Base-by-base conservation (phyloP, 2,113 vertebrate genomes). In the Oryzias woworae region DNA sequence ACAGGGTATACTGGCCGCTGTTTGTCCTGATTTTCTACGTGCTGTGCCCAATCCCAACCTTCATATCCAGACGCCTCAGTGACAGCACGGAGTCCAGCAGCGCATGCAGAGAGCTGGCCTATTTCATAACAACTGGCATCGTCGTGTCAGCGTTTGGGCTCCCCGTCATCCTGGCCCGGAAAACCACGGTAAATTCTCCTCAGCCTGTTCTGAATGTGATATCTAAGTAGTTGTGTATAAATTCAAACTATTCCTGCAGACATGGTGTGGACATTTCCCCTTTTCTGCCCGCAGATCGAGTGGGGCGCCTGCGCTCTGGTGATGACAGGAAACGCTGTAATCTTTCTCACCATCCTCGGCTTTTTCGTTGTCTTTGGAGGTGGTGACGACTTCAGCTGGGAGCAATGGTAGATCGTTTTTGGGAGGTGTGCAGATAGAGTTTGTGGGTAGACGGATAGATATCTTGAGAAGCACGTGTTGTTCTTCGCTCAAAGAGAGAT, bases 281-380 rank as follows among this genome's bases (percentile, higher is more conserved):
- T 52, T 2, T 26, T 14, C 53, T 22, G 57, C 5, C 84, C 85
- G 74, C 94, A 99, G 97, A 98, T 99, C 88, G 56, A 90, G 26
- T 99, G 96, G 97, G 96, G 95, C 28, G 97, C 97, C 75, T 98
- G 97, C 60, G 95, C 94, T 52, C 92, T 99, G 74, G 96, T 98
- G 79, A 92, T 99, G 89, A 95, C 96, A 0, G 96, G 96, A 36
- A 98, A 98, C 18, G 88, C 92, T 3, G 95, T 99, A 53, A 96
- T 98, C 90, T 98, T 98, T 87, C 83, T 96, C 66, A 98, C 96
- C 18, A 96, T 99, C 81, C 85, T 98, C 52, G 95, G 96, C 50
- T 98, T 98, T 85, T 98, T 98, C 81, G 80, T 96, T 0, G 90
- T 98, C 18, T 99, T 99, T 78, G 97, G 96, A 63, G 89, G 94